phyloP scores from a whole-genome alignment of 2,797 vertebrate species.

The Agapornis canus region DNA sequence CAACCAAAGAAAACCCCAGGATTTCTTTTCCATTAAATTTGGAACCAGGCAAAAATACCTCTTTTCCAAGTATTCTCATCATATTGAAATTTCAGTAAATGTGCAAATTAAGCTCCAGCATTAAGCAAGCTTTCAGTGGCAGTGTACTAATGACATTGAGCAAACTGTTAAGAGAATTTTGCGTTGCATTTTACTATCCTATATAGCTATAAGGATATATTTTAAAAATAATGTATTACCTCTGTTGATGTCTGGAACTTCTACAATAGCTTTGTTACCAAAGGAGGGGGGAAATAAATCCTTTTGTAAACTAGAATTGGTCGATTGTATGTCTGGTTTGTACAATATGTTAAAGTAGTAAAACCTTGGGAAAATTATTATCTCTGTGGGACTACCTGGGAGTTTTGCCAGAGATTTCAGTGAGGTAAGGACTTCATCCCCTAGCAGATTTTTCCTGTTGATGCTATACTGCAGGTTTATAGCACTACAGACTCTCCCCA shows the following conservation, averaged over 20 bases:
- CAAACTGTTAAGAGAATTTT: not conserved
- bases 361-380: not conserved
- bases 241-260: not conserved
- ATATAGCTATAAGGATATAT: not conserved
- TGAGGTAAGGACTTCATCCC: not conserved
- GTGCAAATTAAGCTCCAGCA: not conserved
- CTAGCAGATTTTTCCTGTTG: not conserved
- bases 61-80: not conserved
- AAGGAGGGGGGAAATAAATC: not conserved
- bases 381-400: not conserved
- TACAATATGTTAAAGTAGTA: not conserved
- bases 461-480: not conserved
- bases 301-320: not conserved
- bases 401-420: not conserved
- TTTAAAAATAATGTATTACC: not conserved
- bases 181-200: not conserved
- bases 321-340: not conserved
- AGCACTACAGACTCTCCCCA: not conserved
- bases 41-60: not conserved
- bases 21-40: not conserved
- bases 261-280: not conserved
- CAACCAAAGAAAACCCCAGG: not conserved
- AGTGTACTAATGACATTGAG: not conserved
- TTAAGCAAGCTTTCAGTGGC: not conserved
- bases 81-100: not conserved